Base-by-base conservation (phyloP, 2,113 vertebrate species). In the Boulengeromyrus knoepffleri region DNA sequence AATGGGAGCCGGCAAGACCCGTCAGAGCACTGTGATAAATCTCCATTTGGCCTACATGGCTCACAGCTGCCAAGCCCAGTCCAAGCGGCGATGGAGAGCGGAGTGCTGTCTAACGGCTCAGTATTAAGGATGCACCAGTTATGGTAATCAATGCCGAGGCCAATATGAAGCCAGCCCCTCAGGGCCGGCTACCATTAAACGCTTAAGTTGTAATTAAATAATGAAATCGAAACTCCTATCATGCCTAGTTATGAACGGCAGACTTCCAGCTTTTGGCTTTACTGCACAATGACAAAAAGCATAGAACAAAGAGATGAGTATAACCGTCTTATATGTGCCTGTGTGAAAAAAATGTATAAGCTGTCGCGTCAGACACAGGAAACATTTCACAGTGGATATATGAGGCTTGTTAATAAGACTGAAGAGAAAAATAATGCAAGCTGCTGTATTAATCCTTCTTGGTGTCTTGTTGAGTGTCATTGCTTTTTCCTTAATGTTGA, bases 141-240 rank as follows among this genome's bases (percentile, higher is more conserved):
- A 66, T 62, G 52, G 36, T 88, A 88, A 88, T 88, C 56, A 39
- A 62, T 31, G 17, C 53, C 2, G 17, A 3, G 45, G 87, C 31
- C 87, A 62, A 45, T 46, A n/a, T n/a, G 7, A 19, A 10, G 21
- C 1, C 27, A 88, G n/a, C 24, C 50, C 87, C 85, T 52, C 56
- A 3, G 87, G 52, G 56, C 53, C 17, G 3, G 87, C 87, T 45
- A 10, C 39, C 87, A 88, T 87, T 87, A 87, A 87, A 52, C 27
- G 17, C 85, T 87, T 31, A 53, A 53, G 85, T 39, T 62, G 87
- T 88, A 88, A 88, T 62, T 88, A 88, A 88, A 66, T 56, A 62
- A 45, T 45, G 42, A 62, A 88, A 88, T 88, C n/a, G 45, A 46
- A 31, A 12, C 6, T 39, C 36, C 87, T 27, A 66, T 66, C 21